These are phyloP conservation scores for Bombus affinis DNA, from an alignment of 1,140 invertebrate genomes.

Conservation along the genomic window DNA sequence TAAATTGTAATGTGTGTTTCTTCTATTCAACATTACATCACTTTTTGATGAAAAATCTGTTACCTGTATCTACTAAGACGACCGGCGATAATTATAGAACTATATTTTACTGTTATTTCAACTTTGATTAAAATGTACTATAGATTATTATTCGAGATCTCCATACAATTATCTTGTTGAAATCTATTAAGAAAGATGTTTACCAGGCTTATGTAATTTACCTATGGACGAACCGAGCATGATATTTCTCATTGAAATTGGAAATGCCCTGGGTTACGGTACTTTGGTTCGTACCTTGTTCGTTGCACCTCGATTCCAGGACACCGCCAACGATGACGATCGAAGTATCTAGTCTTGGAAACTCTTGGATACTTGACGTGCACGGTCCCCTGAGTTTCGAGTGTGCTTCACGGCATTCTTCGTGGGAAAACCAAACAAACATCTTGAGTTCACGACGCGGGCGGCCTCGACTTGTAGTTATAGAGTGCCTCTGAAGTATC, in stretches of 20 bases:
- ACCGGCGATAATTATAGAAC: no score
- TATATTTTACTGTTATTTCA: no score
- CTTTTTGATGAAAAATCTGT: no score
- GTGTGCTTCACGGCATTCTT: constrained; percentile 74
- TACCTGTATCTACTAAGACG: no score
- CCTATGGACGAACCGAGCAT: background rate
- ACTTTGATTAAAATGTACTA: no score
- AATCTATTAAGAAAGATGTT: background rate
- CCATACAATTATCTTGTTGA: background rate
- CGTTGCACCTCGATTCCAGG: constrained; percentile 14
- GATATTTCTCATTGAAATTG: background rate
- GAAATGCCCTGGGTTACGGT: constrained; percentile 1
- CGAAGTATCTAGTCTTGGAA: constrained; percentile 65
- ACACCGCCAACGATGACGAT: constrained; percentile 47
- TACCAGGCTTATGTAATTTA: background rate
- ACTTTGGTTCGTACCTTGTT: constrained; percentile 4
- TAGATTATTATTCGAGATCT: no score
- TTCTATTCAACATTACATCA: no score
- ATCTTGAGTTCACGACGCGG: constrained; percentile 70
- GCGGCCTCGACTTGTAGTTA: constrained; percentile 65
- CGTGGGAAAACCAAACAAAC: constrained; percentile 81
- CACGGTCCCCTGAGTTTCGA: constrained; percentile 62
- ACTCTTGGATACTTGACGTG: constrained; percentile 63
- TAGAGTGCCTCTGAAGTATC: constrained; percentile 55
- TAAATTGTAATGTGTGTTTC: no score